Conservation (phyloP, 2,888 invertebrate genomes). For the Pimpla rufipes region DNA sequence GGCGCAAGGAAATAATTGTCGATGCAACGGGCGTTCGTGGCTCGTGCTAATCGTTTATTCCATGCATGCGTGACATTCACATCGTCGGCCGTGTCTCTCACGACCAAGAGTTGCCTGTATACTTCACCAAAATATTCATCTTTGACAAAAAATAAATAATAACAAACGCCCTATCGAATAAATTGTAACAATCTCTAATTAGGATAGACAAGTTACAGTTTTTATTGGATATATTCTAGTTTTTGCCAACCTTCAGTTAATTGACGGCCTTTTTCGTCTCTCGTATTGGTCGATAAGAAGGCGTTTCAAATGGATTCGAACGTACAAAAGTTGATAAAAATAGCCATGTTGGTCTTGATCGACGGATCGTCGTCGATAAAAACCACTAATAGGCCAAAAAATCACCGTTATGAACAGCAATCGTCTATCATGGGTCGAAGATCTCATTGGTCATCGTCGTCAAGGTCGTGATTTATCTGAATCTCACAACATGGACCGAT, state of each 20-base stretch:
- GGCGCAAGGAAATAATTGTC: slow-evolving; percentile 54
- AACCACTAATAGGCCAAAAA: neutral
- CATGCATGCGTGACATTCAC: slow-evolving; percentile 63
- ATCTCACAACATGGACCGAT: neutral
- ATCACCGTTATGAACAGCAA: neutral
- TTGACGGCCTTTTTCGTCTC: too few species aligned
- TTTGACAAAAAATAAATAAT: neutral
- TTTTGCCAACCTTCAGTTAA: neutral
- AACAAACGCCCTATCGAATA: neutral
- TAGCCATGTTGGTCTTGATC: neutral
- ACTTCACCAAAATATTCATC: slow-evolving; percentile 40
- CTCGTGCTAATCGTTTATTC: slow-evolving; percentile 46
- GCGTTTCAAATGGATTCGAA: too few species aligned
- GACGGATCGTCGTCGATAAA: neutral
- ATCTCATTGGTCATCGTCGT: neutral
- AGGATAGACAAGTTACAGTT: neutral
- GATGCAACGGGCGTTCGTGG: slow-evolving; percentile 52
- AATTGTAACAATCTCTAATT: neutral
- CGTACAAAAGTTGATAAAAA: neutral
- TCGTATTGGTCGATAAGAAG: too few species aligned
- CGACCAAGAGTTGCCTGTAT: slow-evolving; percentile 52
- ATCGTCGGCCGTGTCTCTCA: slow-evolving; percentile 49
- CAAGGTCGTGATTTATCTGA: neutral
- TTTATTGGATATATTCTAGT: neutral
- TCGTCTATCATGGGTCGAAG: neutral